Evolutionary conservation across 2,113 vertebrate species (phyloP), one percentile per base, ranked within the genome.

Genomic region (Gallinago jamesoni): DNA sequence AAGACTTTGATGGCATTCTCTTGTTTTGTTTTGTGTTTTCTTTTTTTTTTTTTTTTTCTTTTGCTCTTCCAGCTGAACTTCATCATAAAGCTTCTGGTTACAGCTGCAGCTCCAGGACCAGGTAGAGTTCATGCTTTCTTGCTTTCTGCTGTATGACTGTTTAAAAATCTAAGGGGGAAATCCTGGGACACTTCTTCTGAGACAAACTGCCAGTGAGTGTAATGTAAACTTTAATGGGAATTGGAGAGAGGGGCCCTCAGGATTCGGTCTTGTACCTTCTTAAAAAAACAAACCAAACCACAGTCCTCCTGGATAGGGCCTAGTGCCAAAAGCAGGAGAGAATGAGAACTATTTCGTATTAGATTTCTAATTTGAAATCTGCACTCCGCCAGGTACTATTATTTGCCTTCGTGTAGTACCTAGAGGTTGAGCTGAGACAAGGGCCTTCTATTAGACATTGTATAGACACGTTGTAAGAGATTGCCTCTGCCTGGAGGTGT

Each of bases 1-100:
- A 97, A 98, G 95, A 95, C 97, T 97, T 94, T 92, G 90, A 97
- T 97, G 97, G 97, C 94, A 97, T 98, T 96, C 94, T 85, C 94
- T 96, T 90, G 94, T 67, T 96, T 88, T 97, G 68, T 67, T 90
- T 87, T 79, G 79, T 24, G 31, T 69, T 67, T 20, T 0, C 22
- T 45, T 53, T 73, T 87, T 41, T 3, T 68, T 56, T n/a, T 43
- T 20, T 53, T 57, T 53, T 35, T 39, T 84, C 77, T 68, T 84
- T 93, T 94, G 70, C 94, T 90, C 91, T 97, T 96, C 86, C 92
- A 84, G 91, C 91, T 97, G 95, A 97, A 95, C 90, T 95, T 87
- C 78, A 56, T 96, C 89, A 57, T 85, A 80, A 50, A 91, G 39
- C 75, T 93, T 91, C 88, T 97, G 97, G 97, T 97, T 95, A 93